Evolutionary conservation across 2,113 vertebrate species (phyloP).

Genomic region (Stigmatopora nigra): DNA sequence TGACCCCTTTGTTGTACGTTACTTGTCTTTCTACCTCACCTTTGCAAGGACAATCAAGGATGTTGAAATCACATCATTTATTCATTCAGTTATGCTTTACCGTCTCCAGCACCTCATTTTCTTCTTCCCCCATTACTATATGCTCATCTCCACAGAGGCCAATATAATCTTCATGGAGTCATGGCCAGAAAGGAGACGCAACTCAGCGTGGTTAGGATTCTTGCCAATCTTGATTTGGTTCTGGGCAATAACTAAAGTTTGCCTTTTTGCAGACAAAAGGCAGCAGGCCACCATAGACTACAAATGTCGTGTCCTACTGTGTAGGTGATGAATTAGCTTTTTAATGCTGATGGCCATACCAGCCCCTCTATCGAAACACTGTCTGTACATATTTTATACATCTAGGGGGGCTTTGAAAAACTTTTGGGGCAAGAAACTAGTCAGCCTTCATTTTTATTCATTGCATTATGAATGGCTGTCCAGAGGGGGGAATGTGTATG

Average conservation of each 20-base stretch:
- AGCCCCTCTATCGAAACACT: constrained; percentile 9
- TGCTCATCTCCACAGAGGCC: constrained; percentile 51
- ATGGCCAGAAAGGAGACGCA: constrained; percentile 30
- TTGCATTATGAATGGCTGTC: constrained; percentile 17
- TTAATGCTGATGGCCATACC: constrained; percentile 36
- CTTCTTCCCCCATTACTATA: constrained; percentile 36
- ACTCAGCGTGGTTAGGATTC: constrained; percentile 22
- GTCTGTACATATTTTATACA: constrained; percentile 19
- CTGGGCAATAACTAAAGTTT: constrained; percentile 19
- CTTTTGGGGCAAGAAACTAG: constrained; percentile 5
- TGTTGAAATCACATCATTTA: constrained; percentile 49
- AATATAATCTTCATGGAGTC: constrained; percentile 50
- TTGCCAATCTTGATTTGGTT: constrained; percentile 32
- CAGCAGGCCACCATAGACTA: constrained; percentile 26
- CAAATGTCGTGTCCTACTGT: constrained; percentile 16
- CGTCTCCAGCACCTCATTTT: constrained; percentile 8
- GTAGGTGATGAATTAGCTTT: constrained; percentile 43
- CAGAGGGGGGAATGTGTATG: neutral
- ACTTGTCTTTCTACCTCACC: constrained; percentile 7
- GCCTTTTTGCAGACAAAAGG: constrained; percentile 9
- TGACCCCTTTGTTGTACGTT: neutral
- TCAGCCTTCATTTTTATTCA: constrained; percentile 16
- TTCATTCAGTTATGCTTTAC: constrained; percentile 51
- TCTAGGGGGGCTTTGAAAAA: constrained; percentile 5
- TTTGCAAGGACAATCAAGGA: constrained; percentile 51